These are phyloP conservation scores for Ophioninae sp. DNA, from an alignment of 2,888 invertebrate species.

Conservation along the genomic window DNA sequence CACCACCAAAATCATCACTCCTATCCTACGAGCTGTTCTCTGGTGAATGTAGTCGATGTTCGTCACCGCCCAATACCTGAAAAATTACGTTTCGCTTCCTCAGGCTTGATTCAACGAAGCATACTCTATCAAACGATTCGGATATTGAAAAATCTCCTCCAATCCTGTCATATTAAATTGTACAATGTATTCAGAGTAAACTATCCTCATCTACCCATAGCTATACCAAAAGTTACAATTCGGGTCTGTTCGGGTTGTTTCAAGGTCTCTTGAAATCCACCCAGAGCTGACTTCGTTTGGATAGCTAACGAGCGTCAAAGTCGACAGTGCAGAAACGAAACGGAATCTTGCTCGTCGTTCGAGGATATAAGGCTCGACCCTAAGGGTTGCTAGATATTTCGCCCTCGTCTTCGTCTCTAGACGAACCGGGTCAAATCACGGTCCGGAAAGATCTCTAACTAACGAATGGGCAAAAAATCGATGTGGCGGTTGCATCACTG, in stretches of 20 bases:
- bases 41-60: slow-evolving; percentile 94
- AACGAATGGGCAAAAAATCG: background rate
- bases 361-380: slow-evolving; percentile 12
- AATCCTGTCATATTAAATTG: background rate
- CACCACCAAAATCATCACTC: slow-evolving; percentile 90
- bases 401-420: background rate
- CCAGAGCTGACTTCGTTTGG: slow-evolving; percentile 54
- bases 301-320: slow-evolving; percentile 57
- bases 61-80: slow-evolving; percentile 94
- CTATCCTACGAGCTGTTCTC: slow-evolving; percentile 88
- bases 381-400: slow-evolving; percentile 2
- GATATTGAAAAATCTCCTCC: background rate
- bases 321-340: slow-evolving; percentile 12
- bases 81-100: background rate
- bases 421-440: slow-evolving; percentile 4
- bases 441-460: background rate
- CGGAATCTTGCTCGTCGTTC: slow-evolving; percentile 42
- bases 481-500: no score
- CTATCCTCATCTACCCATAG: background rate
- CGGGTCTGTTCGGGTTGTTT: slow-evolving; percentile 24
- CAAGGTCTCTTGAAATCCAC: slow-evolving; percentile 43
- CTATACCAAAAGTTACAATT: background rate
- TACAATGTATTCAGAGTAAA: background rate
- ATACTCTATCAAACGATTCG: background rate
- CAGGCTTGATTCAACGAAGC: background rate